These are phyloP conservation scores for Nomada ruficornis DNA, from an alignment of 2,888 invertebrate species.

Conservation along the genomic window DNA sequence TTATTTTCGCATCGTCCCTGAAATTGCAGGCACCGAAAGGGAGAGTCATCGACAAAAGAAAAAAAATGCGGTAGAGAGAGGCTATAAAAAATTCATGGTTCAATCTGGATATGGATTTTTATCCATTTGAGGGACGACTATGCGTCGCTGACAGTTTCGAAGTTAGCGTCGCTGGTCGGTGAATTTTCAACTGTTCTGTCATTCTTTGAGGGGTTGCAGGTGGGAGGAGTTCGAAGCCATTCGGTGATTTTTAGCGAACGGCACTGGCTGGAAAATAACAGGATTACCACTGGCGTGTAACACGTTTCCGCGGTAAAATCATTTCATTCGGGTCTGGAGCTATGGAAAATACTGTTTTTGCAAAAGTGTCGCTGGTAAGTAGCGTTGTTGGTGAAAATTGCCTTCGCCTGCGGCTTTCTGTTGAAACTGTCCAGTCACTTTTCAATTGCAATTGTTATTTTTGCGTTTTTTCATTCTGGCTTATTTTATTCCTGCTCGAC, in stretches of 20 bases:
- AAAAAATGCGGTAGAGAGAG: not conserved
- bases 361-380: not conserved
- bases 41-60: not conserved
- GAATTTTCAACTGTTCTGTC: conserved; percentile 12
- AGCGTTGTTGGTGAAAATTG: not conserved
- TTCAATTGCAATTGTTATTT: not conserved
- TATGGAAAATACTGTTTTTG: not conserved
- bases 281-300: not conserved
- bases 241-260: not conserved
- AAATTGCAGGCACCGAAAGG: not conserved
- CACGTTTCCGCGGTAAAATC: not conserved
- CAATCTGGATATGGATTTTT: not conserved
- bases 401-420: too few species aligned
- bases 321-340: not conserved
- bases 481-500: too few species aligned
- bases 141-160: conserved; percentile 9
- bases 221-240: not conserved
- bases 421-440: not conserved
- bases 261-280: not conserved
- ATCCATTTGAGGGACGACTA: conserved; percentile 1
- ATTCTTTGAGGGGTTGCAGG: not conserved
- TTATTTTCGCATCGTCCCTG: not conserved
- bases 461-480: not conserved
- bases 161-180: not conserved
- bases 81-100: not conserved